Evolutionary conservation across 2,888 invertebrate genomes (phyloP), one percentile per base, ranked within the genome.

Genomic region (Ellobium chinense): DNA sequence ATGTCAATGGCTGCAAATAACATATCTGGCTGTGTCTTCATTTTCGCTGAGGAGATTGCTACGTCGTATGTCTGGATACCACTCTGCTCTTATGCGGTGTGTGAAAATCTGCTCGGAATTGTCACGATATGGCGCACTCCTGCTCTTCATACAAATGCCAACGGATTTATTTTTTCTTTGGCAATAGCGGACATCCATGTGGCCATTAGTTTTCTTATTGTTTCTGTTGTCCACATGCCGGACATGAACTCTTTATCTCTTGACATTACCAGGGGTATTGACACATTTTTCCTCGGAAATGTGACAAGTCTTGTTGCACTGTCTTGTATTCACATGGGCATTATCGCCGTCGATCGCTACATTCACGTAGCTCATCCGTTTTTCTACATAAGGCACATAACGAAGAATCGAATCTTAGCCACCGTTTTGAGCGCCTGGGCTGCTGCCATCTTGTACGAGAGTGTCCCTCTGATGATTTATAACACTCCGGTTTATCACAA

Each of bases 301-400:
- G 21, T n/a, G 1, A 27, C 36, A 36, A 14, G 66, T 29, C 1
- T 65, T 4, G 24, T 56, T 5, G 27, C n/a, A 0, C 21, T 36
- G n/a, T 66, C 66, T 7, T 4, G 24, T 14, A 27, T 21, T 9
- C 76, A 76, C 14, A 66, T 76, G 66, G 46, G 54, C 14, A 9
- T 66, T 18, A 56, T 76, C 36, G 76, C 76, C 9, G 34, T 76
- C 27, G 76, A 76, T 36, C 56, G 76, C 5, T 76, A 76, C 56
- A 66, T 76, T 21, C 24, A 27, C 7, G 56, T 76, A 24, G 76
- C 36, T 7, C 36, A 66, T 7, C 76, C 76, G 27, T 76, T 63
- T 18, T 46, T 12, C 18, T 46, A 46, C 46, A 37, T 60, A 9
- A 5, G 4, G 27, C 24, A 37, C 1, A 56, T 76, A 27, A 76